Conservation (phyloP, 2,113 vertebrate species). For the Anhinga rufa region DNA sequence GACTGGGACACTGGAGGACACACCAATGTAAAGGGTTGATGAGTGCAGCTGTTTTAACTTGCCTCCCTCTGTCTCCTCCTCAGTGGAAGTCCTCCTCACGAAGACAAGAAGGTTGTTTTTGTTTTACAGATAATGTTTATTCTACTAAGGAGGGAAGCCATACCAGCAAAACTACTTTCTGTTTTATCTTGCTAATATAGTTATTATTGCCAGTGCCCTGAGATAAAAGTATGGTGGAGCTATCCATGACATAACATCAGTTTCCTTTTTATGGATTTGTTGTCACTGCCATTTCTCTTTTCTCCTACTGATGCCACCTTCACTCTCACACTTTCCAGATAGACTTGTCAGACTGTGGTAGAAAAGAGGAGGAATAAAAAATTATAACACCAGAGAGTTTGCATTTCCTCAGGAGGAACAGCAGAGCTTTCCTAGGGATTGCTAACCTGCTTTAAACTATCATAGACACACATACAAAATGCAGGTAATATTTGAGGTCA, state of each 20-base stretch:
- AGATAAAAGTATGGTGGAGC: background rate
- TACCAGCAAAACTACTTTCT: background rate
- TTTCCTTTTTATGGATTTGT: background rate
- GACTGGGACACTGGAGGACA: background rate
- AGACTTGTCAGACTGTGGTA: background rate
- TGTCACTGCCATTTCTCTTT: background rate
- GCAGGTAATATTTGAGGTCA: background rate
- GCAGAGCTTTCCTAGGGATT: background rate
- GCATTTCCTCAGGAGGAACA: background rate
- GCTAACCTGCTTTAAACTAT: background rate
- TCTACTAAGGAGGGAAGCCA: background rate
- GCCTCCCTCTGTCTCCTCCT: background rate
- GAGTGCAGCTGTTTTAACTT: background rate
- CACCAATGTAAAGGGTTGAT: background rate
- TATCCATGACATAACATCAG: background rate
- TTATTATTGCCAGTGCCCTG: background rate
- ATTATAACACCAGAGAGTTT: background rate
- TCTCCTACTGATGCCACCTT: rapidly evolving
- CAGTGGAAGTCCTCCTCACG: background rate
- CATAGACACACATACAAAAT: background rate
- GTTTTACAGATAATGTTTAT: background rate
- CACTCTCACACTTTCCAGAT: background rate
- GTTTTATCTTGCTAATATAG: background rate
- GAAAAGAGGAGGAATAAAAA: background rate
- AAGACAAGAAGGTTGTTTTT: background rate